A percentile compares a stretch with the other conserved stretches of the same genome.
phyloP scores from a whole-genome alignment of 2,888 invertebrate genomes.

The Erebia aethiops region DNA sequence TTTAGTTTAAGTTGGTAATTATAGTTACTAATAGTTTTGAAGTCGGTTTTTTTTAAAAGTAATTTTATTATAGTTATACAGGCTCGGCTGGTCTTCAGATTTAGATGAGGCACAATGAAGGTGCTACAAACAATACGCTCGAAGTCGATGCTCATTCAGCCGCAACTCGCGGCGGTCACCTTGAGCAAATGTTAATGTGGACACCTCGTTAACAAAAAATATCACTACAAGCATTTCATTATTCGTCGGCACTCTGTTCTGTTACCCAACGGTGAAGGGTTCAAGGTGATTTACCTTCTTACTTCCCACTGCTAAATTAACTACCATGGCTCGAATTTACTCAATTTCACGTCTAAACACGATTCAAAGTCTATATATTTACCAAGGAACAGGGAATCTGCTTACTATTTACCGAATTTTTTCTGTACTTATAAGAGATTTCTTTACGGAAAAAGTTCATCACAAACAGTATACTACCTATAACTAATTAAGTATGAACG shows the following conservation, averaged over 20 bases:
- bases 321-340: constrained; percentile 1
- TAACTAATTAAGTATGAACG: too few relatives aligned
- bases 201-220: constrained; percentile 66
- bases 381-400: too few relatives aligned
- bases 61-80: too few relatives aligned
- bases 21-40: too few relatives aligned
- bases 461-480: too few relatives aligned
- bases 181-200: constrained; percentile 79
- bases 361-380: too few relatives aligned
- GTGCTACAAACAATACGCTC: constrained; percentile 54
- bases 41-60: too few relatives aligned
- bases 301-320: constrained; percentile 28
- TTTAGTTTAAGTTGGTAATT: too few relatives aligned
- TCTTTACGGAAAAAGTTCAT: too few relatives aligned
- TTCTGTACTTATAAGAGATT: too few relatives aligned
- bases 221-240: constrained; percentile 63
- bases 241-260: constrained; percentile 53
- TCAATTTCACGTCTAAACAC: neutral
- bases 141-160: constrained; percentile 71
- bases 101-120: constrained; percentile 54
- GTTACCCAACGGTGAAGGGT: constrained; percentile 53
- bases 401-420: too few relatives aligned
- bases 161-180: constrained; percentile 78
- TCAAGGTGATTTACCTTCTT: constrained; percentile 52
- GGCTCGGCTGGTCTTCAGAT: constrained; percentile 40